A percentile compares a stretch with the other conserved stretches of the same genome.
These are phyloP conservation scores for Epistrophe eligans DNA, from an alignment of 2,888 invertebrate species.

Conservation along the genomic window DNA sequence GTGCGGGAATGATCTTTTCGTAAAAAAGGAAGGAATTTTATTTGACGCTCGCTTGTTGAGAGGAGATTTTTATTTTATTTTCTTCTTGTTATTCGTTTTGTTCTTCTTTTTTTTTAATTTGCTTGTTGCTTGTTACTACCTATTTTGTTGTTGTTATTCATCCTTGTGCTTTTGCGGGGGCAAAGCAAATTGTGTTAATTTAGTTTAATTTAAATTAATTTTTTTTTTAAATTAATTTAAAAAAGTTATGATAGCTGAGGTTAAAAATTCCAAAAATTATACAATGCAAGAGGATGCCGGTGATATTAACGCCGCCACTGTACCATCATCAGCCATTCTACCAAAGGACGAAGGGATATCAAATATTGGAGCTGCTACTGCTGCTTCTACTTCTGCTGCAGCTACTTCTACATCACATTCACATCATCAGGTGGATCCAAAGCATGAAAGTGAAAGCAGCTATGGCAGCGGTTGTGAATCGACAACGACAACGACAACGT, in stretches of 20 bases:
- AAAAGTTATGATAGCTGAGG: slow-evolving; percentile 73
- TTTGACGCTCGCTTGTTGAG: slow-evolving; percentile 58
- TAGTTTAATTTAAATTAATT: slow-evolving; percentile 15
- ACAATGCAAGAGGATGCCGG: slow-evolving; percentile 74
- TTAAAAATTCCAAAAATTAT: slow-evolving; percentile 66
- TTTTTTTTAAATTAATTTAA: slow-evolving; percentile 31
- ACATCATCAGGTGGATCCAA: slow-evolving; percentile 58
- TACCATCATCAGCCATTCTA: slow-evolving; percentile 58
- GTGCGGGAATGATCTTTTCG: slow-evolving; percentile 73
- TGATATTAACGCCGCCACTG: slow-evolving; percentile 58
- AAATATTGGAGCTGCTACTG: slow-evolving; percentile 49
- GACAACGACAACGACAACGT: slow-evolving; percentile 36
- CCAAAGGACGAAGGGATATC: slow-evolving; percentile 67
- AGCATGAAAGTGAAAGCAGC: slow-evolving; percentile 67
- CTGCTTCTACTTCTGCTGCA: slow-evolving; percentile 29
- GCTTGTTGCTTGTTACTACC: slow-evolving; percentile 21
- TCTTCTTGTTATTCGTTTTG: slow-evolving; percentile 30
- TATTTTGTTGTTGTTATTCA: slow-evolving; percentile 44
- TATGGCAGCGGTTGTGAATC: slow-evolving; percentile 54
- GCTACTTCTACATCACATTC: slow-evolving; percentile 37
- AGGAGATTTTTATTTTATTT: slow-evolving; percentile 67
- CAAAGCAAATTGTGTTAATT: slow-evolving; percentile 45
- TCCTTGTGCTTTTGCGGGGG: slow-evolving; percentile 42
- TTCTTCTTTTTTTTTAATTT: neutral
- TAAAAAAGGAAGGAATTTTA: slow-evolving; percentile 48